phyloP scores from a whole-genome alignment of 2,797 vertebrate species.

The Sebastes trivittatus region DNA sequence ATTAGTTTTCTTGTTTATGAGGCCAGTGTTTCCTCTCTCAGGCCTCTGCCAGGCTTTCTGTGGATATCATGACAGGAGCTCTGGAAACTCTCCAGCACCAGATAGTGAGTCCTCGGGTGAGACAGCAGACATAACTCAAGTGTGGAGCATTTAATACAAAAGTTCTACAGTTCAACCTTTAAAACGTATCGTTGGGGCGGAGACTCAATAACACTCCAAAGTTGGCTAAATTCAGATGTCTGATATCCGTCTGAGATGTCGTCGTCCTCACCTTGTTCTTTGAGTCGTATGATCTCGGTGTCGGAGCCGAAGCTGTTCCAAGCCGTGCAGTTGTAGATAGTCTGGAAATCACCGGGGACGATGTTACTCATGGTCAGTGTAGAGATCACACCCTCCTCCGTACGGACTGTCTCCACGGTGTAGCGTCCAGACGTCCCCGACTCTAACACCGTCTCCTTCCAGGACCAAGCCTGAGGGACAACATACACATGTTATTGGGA shows the following conservation, averaged over 20 bases:
- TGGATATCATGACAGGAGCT: background rate
- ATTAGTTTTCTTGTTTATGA: slow-evolving; percentile 21
- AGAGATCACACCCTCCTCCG: slow-evolving; percentile 91
- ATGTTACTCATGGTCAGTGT: slow-evolving; percentile 94
- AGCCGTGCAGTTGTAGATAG: slow-evolving; percentile 94
- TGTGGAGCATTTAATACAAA: background rate
- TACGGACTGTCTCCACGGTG: slow-evolving; percentile 92
- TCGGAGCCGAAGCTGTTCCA: slow-evolving; percentile 96
- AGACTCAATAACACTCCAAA: no score
- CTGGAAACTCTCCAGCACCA: slow-evolving; percentile 11
- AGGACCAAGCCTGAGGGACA: slow-evolving; percentile 89
- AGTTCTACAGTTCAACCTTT: background rate
- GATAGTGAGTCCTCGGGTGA: background rate
- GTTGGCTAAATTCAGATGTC: no score
- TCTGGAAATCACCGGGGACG: slow-evolving; percentile 90
- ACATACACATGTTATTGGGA: background rate
- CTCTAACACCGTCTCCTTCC: slow-evolving; percentile 93
- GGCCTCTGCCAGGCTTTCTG: slow-evolving; percentile 11
- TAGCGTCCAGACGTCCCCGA: slow-evolving; percentile 92
- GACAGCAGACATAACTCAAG: slow-evolving; percentile 17
- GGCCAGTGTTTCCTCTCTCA: slow-evolving; percentile 17
- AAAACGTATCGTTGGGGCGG: rapidly evolving
- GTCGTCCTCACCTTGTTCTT: slow-evolving; percentile 90
- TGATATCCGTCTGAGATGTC: no score
- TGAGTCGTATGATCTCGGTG: slow-evolving; percentile 92